Evolutionary conservation across 35 echinoderm and acorn worm genomes (phyloP).

Genomic region (Stichopus chloronotus): DNA sequence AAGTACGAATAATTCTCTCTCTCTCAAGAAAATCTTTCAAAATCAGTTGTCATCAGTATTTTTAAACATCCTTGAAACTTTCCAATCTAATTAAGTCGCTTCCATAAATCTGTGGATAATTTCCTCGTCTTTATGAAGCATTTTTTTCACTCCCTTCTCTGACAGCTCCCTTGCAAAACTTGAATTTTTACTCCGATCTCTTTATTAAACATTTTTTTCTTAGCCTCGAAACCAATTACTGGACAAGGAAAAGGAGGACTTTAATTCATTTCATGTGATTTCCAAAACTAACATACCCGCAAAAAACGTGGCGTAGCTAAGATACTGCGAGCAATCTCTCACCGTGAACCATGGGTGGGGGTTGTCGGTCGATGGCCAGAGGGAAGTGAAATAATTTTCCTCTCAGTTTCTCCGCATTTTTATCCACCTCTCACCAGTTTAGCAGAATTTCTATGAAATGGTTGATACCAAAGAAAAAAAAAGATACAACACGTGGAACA

Average conservation of each 20-base stretch:
- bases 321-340: not conserved
- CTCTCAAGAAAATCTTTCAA: too few species aligned
- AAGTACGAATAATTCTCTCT: too few species aligned
- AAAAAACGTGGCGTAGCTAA: not conserved
- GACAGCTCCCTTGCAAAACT: not conserved
- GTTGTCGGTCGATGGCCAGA: not conserved
- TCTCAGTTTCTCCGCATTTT: too few species aligned
- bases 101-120: not conserved
- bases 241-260: not conserved
- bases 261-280: conserved; percentile 22
- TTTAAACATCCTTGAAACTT: not conserved
- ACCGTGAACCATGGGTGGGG: conserved; percentile 1
- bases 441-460: too few species aligned
- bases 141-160: not conserved
- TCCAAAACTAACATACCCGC: conserved; percentile 8
- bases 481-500: too few species aligned
- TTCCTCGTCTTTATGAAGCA: not conserved
- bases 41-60: not conserved
- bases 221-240: conserved; percentile 11
- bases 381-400: not conserved
- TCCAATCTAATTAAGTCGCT: not conserved
- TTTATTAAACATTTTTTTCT: not conserved
- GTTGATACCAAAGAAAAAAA: too few species aligned
- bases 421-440: too few species aligned
- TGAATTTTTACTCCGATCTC: not conserved